Evolutionary conservation across 2,113 vertebrate genomes (phyloP), one percentile per base, ranked within the genome.

Genomic region (Callipepla californica): DNA sequence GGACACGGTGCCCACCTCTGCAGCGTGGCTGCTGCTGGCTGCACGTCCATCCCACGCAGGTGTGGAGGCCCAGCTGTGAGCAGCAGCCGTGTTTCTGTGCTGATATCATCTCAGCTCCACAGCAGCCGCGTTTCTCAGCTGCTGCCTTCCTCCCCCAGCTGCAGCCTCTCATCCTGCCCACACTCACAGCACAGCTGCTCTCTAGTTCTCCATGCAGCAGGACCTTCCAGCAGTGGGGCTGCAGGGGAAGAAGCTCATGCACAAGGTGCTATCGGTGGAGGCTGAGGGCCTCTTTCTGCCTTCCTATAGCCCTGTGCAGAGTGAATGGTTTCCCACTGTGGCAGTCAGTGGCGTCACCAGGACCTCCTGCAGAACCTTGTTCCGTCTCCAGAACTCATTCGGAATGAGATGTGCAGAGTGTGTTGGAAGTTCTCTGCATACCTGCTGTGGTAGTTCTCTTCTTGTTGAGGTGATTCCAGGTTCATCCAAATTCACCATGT

Each of bases 221-320:
- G 51, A 34, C 62, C 75, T 92, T 40, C 38, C 44, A 67, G 3
- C 0, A 0, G 55, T 69, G 11, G 23, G 63, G n/a, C n/a, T 66
- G 48, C 22, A 30, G 82, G 45, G 82, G 65, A 50, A 25, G 69
- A 1, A 50, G 44, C 48, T 87, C 19, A 8, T 1, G 14, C 44
- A 61, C n/a, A 14, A 78, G 74, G 53, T 0, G 0, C 70, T 23
- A 6, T 44, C 36, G 3, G 32, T 20, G 21, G 40, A 67, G 11
- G 16, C 13, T 17, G 32, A 59, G 25, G 57, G 57, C 36, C 9
- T 58, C 22, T n/a, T 48, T 58, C 42, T 75, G 58, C 28, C 55
- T 53, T n/a, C 83, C 62, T 73, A n/a, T 58, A 36, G 76, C 36
- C 12, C 19, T 14, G 32, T 38, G 11, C 28, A 59, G 66, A 51